Percentiles rank a stretch among this genome's conserved stretches.
Evolutionary conservation across 1,140 invertebrate genomes (phyloP).

Genomic region (Trissolcus basalis): DNA sequence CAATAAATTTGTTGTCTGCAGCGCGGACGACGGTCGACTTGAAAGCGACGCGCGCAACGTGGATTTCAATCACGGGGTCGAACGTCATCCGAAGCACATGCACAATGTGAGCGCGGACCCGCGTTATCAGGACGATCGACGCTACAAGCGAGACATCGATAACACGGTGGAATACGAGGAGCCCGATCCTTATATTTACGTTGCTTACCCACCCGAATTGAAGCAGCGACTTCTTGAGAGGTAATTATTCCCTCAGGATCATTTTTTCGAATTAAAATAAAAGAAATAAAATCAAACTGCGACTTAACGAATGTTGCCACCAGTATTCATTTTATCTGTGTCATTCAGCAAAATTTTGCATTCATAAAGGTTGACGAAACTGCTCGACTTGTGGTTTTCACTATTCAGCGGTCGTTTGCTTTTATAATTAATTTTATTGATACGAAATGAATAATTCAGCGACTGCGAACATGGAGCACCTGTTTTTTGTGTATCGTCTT

Average conservation of each 20-base stretch:
- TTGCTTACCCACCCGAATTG: conserved; percentile 88
- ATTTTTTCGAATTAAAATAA: background rate
- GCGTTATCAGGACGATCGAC: conserved; percentile 73
- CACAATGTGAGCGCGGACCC: conserved; percentile 37
- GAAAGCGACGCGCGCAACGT: conserved; percentile 72
- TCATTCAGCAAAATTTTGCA: too few relatives aligned
- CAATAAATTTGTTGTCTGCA: conserved; percentile 55
- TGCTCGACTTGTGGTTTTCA: too few relatives aligned
- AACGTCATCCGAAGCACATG: conserved; percentile 58
- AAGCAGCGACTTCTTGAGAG: conserved; percentile 87
- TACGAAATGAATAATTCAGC: background rate
- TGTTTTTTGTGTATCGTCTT: conserved; percentile 62
- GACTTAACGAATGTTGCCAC: too few relatives aligned
- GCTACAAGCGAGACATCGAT: conserved; percentile 68
- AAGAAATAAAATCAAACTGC: background rate
- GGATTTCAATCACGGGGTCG: conserved; percentile 61
- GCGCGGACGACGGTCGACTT: conserved; percentile 65
- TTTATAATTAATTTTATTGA: too few relatives aligned
- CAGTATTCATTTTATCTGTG: too few relatives aligned
- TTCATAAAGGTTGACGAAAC: too few relatives aligned
- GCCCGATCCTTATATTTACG: conserved; percentile 88
- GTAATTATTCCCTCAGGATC: conserved; percentile 73
- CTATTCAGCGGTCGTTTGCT: too few relatives aligned
- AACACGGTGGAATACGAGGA: conserved; percentile 63
- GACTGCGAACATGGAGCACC: background rate